These are phyloP conservation scores for Myanophis thanlyinensis DNA, from an alignment of 2,113 vertebrate genomes.

Conservation along the genomic window DNA sequence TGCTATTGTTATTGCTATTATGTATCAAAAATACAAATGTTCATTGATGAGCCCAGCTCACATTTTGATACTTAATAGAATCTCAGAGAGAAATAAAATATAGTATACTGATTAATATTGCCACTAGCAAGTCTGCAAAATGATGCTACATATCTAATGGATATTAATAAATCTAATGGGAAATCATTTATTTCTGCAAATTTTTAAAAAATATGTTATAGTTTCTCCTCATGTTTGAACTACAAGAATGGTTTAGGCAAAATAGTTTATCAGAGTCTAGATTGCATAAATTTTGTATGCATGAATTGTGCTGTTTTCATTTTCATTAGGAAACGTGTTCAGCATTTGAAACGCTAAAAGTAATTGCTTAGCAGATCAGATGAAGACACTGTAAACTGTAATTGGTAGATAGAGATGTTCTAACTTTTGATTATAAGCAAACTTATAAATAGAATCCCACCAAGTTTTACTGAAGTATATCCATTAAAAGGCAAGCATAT, in stretches of 20 bases:
- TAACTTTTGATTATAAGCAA: neutral
- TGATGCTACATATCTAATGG: neutral
- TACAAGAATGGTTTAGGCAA: neutral
- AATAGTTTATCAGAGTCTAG: neutral
- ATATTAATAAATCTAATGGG: neutral
- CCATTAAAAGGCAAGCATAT: neutral
- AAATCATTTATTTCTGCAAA: neutral
- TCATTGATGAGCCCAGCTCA: neutral
- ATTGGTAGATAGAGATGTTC: neutral
- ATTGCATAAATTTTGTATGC: neutral
- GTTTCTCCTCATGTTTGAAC: neutral
- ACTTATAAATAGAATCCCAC: neutral
- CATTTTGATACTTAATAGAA: neutral
- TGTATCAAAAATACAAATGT: neutral
- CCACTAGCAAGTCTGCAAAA: neutral
- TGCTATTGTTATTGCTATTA: neutral
- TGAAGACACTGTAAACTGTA: neutral
- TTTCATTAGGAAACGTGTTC: neutral
- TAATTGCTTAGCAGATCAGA: neutral
- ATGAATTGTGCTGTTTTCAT: neutral
- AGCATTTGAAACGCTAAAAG: neutral
- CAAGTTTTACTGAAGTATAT: neutral
- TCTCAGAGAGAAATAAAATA: neutral
- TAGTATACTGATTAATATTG: neutral
- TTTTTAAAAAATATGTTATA: neutral